Percentiles rank a stretch among this genome's conserved stretches.
phyloP scores from a whole-genome alignment of 2,113 vertebrate species.

The Osmerus mordax region DNA sequence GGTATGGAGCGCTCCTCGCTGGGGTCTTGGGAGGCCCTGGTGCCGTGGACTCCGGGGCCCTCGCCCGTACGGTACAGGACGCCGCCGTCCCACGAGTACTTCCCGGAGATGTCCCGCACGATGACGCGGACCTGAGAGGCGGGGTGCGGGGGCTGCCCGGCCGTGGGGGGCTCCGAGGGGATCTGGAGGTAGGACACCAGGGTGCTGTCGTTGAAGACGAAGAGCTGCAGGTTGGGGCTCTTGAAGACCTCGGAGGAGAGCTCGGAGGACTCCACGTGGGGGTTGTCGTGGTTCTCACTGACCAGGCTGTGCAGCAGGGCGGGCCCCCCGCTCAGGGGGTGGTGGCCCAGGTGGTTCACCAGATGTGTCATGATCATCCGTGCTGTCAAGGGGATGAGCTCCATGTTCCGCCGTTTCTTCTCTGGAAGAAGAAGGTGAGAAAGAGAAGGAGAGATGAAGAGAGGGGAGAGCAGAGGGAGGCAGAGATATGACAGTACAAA shows the following conservation, averaged over 20 bases:
- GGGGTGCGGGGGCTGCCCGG: slow-evolving; percentile 50
- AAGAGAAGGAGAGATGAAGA: neutral
- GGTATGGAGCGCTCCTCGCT: neutral
- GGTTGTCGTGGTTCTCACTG: slow-evolving; percentile 93
- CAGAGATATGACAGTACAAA: neutral
- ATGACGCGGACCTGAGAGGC: slow-evolving; percentile 90
- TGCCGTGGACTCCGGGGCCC: slow-evolving; percentile 44
- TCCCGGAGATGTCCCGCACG: slow-evolving; percentile 94
- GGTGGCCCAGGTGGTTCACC: slow-evolving; percentile 94
- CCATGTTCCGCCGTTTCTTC: slow-evolving; percentile 85
- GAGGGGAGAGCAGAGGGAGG: neutral
- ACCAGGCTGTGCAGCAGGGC: slow-evolving; percentile 92
- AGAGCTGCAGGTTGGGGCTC: slow-evolving; percentile 94
- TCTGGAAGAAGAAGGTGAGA: slow-evolving; percentile 67
- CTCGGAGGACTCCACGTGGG: slow-evolving; percentile 83
- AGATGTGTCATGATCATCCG: slow-evolving; percentile 96
- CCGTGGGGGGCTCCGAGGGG: slow-evolving; percentile 62
- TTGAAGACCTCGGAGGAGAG: slow-evolving; percentile 93
- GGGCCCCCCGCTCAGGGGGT: slow-evolving; percentile 86
- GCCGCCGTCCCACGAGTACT: slow-evolving; percentile 93
- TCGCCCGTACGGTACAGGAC: slow-evolving; percentile 84
- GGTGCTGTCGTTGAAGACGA: slow-evolving; percentile 94
- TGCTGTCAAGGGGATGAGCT: slow-evolving; percentile 89
- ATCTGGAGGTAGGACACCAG: slow-evolving; percentile 95
- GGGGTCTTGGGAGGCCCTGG: neutral